Percentiles rank a stretch among this genome's conserved stretches.
Conservation (phyloP, 2,888 invertebrate species). For the Sinhomidia bicolor region DNA sequence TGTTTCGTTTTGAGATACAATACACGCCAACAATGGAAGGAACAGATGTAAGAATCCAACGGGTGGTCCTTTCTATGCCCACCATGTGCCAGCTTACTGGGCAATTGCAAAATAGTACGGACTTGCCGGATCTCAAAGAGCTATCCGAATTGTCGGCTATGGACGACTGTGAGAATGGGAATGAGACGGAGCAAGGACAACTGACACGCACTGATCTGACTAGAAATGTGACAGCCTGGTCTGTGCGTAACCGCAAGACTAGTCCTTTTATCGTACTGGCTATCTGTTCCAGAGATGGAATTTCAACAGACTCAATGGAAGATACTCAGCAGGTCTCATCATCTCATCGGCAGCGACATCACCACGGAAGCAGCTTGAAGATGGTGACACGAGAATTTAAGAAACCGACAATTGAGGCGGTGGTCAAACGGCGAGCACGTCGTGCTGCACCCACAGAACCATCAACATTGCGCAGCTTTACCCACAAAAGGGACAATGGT, state of each 20-base stretch:
- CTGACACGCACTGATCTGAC: constrained; percentile 65
- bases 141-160: constrained; percentile 54
- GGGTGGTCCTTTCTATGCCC: constrained; percentile 71
- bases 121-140: constrained; percentile 63
- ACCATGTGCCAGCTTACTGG: constrained; percentile 69
- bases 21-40: constrained; percentile 65
- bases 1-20: constrained; percentile 67
- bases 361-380: constrained; percentile 69
- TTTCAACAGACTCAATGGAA: constrained; percentile 28
- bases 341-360: constrained; percentile 24
- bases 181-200: constrained; percentile 34
- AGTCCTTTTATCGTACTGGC: constrained; percentile 74
- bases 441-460: constrained; percentile 72
- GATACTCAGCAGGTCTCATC: not conserved
- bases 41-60: constrained; percentile 65
- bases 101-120: constrained; percentile 57
- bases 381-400: constrained; percentile 72
- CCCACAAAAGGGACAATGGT: constrained; percentile 69
- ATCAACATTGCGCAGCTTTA: constrained; percentile 75
- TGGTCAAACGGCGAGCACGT: constrained; percentile 53
- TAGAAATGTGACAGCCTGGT: constrained; percentile 69
- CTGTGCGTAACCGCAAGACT: constrained; percentile 66
- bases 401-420: constrained; percentile 52
- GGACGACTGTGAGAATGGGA: constrained; percentile 43
- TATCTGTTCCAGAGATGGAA: constrained; percentile 69